These are phyloP conservation scores for Tringa solitaria DNA, from an alignment of 2,113 vertebrate species.

Conservation along the genomic window DNA sequence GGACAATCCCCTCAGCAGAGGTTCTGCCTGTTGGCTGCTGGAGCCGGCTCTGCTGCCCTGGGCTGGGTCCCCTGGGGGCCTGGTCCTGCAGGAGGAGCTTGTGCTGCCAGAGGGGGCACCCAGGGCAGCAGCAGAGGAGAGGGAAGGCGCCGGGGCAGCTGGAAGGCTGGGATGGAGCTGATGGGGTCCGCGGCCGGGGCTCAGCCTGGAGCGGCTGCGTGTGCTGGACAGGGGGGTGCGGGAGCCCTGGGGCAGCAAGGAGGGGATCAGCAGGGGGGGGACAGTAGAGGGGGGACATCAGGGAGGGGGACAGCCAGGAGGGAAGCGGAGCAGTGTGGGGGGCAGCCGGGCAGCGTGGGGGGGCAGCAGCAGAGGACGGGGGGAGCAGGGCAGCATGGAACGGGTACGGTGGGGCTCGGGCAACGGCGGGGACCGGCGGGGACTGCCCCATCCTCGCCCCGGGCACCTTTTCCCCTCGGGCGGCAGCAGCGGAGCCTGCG, in stretches of 20 bases:
- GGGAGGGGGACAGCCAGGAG: background rate
- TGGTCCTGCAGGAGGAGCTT: rapidly evolving
- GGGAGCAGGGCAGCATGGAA: too few relatives aligned
- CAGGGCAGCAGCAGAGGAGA: background rate
- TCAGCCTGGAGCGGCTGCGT: background rate
- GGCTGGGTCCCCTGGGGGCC: background rate
- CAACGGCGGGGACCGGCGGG: background rate
- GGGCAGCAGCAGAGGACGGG: too few relatives aligned
- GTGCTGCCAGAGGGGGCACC: background rate
- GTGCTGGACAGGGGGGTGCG: background rate
- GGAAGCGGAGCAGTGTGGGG: background rate
- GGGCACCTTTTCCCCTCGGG: background rate
- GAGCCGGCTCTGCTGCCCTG: background rate
- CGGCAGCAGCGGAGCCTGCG: background rate
- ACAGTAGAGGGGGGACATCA: background rate
- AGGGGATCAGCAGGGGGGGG: background rate
- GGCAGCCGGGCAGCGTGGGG: too few relatives aligned
- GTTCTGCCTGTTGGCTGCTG: background rate
- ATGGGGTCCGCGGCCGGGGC: rapidly evolving
- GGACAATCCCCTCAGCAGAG: rapidly evolving
- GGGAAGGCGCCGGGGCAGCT: background rate
- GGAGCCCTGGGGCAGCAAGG: background rate
- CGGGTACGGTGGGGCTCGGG: background rate
- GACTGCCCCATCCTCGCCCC: background rate
- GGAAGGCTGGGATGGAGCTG: rapidly evolving